Evolutionary conservation across 2,888 invertebrate genomes (phyloP).

Genomic region (Temnothorax unifasciatus): DNA sequence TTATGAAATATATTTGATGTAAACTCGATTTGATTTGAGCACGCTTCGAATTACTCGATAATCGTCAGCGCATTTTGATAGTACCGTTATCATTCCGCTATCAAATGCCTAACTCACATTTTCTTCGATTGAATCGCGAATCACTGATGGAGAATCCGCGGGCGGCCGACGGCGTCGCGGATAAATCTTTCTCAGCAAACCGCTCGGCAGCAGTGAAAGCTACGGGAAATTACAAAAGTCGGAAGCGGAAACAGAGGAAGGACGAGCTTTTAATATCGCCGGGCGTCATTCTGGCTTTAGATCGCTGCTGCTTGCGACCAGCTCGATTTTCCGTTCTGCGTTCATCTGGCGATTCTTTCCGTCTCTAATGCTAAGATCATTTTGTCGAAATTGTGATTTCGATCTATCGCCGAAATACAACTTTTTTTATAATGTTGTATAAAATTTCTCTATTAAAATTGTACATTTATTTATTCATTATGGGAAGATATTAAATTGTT

Average conservation of each 20-base stretch:
- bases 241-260: conserved; percentile 84
- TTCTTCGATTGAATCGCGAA: conserved; percentile 55
- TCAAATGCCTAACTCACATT: conserved; percentile 40
- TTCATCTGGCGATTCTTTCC: conserved; percentile 32
- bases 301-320: conserved; percentile 64
- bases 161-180: conserved; percentile 61
- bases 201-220: conserved; percentile 77
- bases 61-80: conserved; percentile 13
- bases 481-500: neutral
- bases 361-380: neutral
- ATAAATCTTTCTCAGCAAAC: conserved; percentile 71
- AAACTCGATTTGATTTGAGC: neutral
- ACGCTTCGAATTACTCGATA: conserved; percentile 8
- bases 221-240: conserved; percentile 86
- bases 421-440: neutral
- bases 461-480: neutral
- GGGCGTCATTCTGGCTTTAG: conserved; percentile 75
- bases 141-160: conserved; percentile 60
- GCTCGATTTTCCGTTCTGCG: conserved; percentile 73
- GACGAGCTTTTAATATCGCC: conserved; percentile 84
- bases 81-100: neutral
- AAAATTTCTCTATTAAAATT: neutral
- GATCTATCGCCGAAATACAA: neutral
- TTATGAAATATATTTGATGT: neutral
- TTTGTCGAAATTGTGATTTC: neutral